Evolutionary conservation across 2,113 vertebrate genomes (phyloP).

Genomic region (Alexandromys fortis): DNA sequence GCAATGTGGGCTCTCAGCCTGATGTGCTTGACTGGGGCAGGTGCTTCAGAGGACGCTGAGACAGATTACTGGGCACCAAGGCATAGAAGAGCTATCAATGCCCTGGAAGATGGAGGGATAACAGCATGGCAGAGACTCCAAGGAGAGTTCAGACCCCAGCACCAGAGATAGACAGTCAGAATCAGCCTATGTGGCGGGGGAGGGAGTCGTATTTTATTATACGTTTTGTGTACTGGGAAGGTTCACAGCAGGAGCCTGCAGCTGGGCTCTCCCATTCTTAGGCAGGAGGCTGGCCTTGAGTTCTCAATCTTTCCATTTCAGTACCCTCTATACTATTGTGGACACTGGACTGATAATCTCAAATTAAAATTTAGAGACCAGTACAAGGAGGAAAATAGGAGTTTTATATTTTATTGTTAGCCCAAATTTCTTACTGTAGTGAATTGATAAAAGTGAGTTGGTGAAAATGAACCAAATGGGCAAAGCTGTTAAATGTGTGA

Average conservation of each 20-base stretch:
- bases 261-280: background rate
- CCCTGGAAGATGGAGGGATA: background rate
- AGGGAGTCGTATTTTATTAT: background rate
- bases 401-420: background rate
- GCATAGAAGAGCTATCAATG: background rate
- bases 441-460: background rate
- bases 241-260: background rate
- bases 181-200: background rate
- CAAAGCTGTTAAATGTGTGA: background rate
- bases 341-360: background rate
- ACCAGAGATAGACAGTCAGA: background rate
- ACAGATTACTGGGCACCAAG: background rate
- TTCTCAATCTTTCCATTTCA: background rate
- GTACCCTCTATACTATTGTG: background rate
- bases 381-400: background rate
- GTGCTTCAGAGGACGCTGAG: background rate
- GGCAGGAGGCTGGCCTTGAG: background rate
- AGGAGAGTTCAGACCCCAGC: background rate
- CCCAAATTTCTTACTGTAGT: background rate
- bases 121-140: background rate
- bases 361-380: background rate
- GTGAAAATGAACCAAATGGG: constrained; percentile 45
- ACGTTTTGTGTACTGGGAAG: background rate
- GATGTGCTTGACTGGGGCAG: background rate
- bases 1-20: background rate